A percentile compares a stretch with the other conserved stretches of the same genome.
Evolutionary conservation across 2,113 vertebrate genomes (phyloP).

Genomic region (Euleptes europaea): DNA sequence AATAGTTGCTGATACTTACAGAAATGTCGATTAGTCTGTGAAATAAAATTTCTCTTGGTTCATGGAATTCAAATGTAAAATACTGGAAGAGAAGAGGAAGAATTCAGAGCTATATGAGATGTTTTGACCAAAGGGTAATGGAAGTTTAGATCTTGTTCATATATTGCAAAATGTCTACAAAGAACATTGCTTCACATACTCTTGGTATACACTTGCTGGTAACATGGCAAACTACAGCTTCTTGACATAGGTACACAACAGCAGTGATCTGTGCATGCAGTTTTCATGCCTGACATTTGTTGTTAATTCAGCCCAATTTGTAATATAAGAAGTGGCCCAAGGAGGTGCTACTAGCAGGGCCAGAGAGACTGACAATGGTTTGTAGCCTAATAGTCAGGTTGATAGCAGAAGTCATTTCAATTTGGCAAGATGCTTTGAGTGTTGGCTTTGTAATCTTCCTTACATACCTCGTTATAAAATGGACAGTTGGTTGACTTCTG

Average conservation of each 20-base stretch:
- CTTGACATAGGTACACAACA: rapidly evolving
- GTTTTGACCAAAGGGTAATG: not conserved
- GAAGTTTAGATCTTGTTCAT: not conserved
- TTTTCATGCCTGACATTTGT: not conserved
- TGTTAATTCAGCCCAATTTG: not conserved
- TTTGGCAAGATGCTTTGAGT: not conserved
- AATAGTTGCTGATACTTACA: slow-evolving; percentile 67
- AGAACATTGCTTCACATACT: not conserved
- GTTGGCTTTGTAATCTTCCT: not conserved
- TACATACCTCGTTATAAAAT: slow-evolving; percentile 83
- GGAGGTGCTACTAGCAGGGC: not conserved
- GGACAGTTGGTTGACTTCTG: slow-evolving; percentile 90
- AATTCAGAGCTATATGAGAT: not conserved
- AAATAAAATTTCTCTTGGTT: slow-evolving; percentile 82
- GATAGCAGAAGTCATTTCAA: not conserved
- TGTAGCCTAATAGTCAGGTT: no score
- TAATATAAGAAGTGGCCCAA: not conserved
- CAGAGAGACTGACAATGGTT: not conserved
- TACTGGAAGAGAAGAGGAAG: slow-evolving; percentile 78
- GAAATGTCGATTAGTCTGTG: slow-evolving; percentile 89
- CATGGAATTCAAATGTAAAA: slow-evolving; percentile 92
- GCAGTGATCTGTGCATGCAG: not conserved
- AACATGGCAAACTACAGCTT: not conserved
- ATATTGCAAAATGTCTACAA: not conserved
- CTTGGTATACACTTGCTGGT: not conserved